Conservation (phyloP, 2,113 vertebrate species). For the Miniopterus natalensis region DNA sequence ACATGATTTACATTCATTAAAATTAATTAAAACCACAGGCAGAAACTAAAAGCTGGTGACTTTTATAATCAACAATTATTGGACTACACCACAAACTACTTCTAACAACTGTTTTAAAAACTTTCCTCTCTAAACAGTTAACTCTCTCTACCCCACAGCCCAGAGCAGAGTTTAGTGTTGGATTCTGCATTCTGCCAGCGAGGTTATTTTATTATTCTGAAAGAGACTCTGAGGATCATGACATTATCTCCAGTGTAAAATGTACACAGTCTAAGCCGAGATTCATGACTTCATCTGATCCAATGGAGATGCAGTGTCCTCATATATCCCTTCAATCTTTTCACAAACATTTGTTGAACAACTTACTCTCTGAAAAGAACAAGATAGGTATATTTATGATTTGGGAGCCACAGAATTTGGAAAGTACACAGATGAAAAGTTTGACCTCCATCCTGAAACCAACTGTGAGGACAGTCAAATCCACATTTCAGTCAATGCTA, state of each 20-base stretch:
- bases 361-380: background rate
- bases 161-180: background rate
- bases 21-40: constrained; percentile 78
- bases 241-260: background rate
- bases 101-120: constrained; percentile 62
- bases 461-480: background rate
- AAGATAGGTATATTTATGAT: background rate
- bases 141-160: constrained; percentile 30
- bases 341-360: background rate
- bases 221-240: background rate
- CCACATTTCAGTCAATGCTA: background rate
- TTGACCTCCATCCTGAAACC: background rate
- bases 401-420: background rate
- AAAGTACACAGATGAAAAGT: constrained; percentile 7
- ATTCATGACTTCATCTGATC: background rate
- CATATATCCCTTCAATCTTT: background rate
- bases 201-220: background rate
- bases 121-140: constrained; percentile 29
- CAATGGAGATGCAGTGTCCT: background rate
- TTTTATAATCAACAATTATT: constrained; percentile 76
- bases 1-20: constrained; percentile 74
- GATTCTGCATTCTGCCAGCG: background rate
- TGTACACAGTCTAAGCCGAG: background rate
- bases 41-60: constrained; percentile 61
- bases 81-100: constrained; percentile 49